Evolutionary conservation across 2,888 invertebrate genomes (phyloP).

Genomic region (Hypsopygia costalis): DNA sequence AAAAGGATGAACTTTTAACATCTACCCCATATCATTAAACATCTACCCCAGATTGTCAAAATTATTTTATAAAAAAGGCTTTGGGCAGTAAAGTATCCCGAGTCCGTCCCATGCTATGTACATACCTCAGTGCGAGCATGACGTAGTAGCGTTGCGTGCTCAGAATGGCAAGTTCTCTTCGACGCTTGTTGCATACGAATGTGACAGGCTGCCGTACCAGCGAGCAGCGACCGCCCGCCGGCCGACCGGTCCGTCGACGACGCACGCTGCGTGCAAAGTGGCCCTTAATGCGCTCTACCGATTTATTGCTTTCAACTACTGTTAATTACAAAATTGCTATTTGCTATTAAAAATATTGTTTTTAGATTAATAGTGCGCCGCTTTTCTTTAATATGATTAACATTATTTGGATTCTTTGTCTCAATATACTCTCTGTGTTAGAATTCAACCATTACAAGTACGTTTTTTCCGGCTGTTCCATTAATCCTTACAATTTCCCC

Average conservation of each 20-base stretch:
- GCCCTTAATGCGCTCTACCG: conserved; percentile 3
- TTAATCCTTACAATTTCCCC: too few species aligned
- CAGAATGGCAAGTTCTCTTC: conserved; percentile 43
- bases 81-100: background rate
- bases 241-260: background rate
- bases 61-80: too few species aligned
- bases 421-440: too few species aligned
- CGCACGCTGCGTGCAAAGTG: conserved; percentile 7
- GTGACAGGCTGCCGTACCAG: conserved; percentile 9
- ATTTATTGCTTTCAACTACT: conserved; percentile 3
- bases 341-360: background rate
- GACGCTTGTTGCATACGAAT: conserved; percentile 45
- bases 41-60: too few species aligned
- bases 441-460: too few species aligned
- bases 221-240: too few species aligned
- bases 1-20: too few species aligned
- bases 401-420: too few species aligned
- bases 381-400: too few species aligned
- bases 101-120: conserved; percentile 43
- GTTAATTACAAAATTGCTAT: background rate
- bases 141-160: conserved; percentile 67
- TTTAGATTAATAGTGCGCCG: too few species aligned
- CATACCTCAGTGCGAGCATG: conserved; percentile 61
- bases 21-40: too few species aligned
- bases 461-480: too few species aligned